Conservation (phyloP, 2,113 vertebrate species). For the Struthidea cinerea region DNA sequence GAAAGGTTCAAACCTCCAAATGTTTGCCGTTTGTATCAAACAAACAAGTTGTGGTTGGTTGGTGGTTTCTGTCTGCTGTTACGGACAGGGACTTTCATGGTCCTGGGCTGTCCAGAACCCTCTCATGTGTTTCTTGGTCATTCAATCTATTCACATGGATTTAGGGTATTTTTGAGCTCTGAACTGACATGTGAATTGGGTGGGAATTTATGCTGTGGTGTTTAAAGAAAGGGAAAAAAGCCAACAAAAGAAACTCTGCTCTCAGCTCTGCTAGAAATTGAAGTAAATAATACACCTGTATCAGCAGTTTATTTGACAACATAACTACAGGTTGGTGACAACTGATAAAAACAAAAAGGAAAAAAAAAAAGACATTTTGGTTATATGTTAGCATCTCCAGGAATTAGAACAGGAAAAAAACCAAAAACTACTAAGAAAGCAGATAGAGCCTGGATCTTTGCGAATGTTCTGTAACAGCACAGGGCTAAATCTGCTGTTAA, state of each 20-base stretch:
- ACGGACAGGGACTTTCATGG: not conserved
- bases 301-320: conserved; percentile 58
- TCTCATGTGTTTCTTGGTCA: not conserved
- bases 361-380: not conserved
- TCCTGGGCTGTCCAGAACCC: not conserved
- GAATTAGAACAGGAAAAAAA: not conserved
- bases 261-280: not conserved
- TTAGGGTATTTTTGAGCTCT: not conserved
- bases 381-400: conserved; percentile 32
- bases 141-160: not conserved
- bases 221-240: not conserved
- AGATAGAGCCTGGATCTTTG: not conserved
- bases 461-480: not conserved
- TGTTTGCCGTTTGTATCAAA: not conserved
- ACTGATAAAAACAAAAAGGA: not conserved
- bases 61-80: not conserved
- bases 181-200: not conserved
- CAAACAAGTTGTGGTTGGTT: not conserved
- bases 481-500: not conserved
- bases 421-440: not conserved
- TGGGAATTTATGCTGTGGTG: not conserved
- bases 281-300: conserved; percentile 2
- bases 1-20: not conserved
- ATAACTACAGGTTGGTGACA: not conserved
- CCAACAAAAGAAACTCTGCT: not conserved